phyloP scores from a whole-genome alignment of 2,113 vertebrate genomes.

The Aptenodytes patagonicus region DNA sequence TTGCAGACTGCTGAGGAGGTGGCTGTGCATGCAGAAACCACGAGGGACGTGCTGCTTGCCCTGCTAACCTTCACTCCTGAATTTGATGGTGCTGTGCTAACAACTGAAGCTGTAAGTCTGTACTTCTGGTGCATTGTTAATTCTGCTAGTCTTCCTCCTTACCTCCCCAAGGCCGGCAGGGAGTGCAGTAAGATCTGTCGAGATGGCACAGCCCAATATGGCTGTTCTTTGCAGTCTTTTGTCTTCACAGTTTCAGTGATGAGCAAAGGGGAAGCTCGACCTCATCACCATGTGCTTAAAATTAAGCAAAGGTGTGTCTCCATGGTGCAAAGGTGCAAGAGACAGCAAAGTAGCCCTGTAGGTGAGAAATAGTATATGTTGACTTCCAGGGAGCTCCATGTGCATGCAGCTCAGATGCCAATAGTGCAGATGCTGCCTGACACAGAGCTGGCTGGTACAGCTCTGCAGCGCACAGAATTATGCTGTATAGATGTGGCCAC shows the following conservation, averaged over 20 bases:
- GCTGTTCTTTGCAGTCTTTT: background rate
- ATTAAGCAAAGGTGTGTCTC: background rate
- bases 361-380: background rate
- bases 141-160: background rate
- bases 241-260: background rate
- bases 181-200: background rate
- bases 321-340: background rate
- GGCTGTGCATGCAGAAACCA: background rate
- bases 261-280: background rate
- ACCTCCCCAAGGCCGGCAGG: rapidly evolving
- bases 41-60: rapidly evolving
- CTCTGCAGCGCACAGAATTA: background rate
- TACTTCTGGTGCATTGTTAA: background rate
- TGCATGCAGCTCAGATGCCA: background rate
- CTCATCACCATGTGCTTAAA: background rate
- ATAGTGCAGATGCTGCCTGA: background rate
- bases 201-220: background rate
- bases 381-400: background rate
- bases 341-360: background rate
- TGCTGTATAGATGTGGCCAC: background rate
- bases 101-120: background rate
- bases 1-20: background rate
- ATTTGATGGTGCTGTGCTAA: background rate
- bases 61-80: background rate
- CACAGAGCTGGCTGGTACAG: background rate